Base-by-base conservation (phyloP, 2,888 invertebrate species). In the Erpobdella octoculata region DNA sequence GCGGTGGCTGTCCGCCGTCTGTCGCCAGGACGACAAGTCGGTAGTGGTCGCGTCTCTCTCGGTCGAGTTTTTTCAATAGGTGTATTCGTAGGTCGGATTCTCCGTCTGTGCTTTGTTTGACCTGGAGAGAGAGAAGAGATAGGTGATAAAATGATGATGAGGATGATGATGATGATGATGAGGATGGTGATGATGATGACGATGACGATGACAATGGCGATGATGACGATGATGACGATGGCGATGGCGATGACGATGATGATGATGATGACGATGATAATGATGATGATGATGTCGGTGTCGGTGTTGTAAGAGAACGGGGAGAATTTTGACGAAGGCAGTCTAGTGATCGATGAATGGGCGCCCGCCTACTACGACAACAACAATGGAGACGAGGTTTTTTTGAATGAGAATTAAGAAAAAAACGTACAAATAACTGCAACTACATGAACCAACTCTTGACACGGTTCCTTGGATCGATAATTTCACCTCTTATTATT, bases 61-160 rank as follows among this genome's bases (percentile, higher is more conserved):
- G 71, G 65, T 77, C 76, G 38, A 77, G 71, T 15, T 62, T 59
- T 53, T 72, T 61, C 53, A 70, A 71, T 2, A 77, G 72, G 28
- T 74, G 65, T 21, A 76, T 70, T 33, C 73, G 58, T 21, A 76
- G 68, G 41, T 76, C 74, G 8, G 74, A 74, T 8, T 73, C 75
- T 2, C 76, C 75, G 62, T 74, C 76, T 62, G 28, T n/a, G 25
- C 35, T 62, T 62, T 35, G 62, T 35, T 62, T 62, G 28, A 62
- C 62, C 62, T 62, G n/a, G 8, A 9, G 9, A 15, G n/a, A n/a
- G n/a, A 41, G n/a, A 41, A 41, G n/a, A 41, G n/a, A 41, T 41
- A 41, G n/a, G 12, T 41, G 12, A 41, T 15, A 41, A 15, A n/a
- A n/a, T n/a, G n/a, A n/a, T n/a, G n/a, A n/a, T n/a, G n/a, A n/a